Conservation (phyloP, 1,140 invertebrate species). For the Orius insidiosus region DNA sequence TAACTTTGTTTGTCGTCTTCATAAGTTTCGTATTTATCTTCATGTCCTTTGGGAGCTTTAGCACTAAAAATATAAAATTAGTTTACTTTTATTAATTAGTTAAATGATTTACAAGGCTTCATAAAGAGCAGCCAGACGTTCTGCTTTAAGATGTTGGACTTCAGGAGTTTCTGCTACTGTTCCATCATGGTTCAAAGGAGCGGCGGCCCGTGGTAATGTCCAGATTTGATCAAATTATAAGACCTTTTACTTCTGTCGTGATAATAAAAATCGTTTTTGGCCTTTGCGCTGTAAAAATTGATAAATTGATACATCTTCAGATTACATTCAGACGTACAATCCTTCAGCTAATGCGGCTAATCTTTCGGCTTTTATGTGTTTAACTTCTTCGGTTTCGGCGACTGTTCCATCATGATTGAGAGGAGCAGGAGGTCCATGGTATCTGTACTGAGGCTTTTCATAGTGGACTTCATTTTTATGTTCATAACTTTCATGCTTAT, state of each 20-base stretch:
- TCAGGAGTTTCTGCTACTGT: background rate
- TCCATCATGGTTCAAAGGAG: slow-evolving; percentile 1
- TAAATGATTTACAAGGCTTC: background rate
- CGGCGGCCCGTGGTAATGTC: background rate
- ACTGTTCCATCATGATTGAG: slow-evolving; percentile 2
- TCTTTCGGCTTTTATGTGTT: background rate
- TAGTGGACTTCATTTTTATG: background rate
- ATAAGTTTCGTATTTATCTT: background rate
- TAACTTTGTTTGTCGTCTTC: no score
- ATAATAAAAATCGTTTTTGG: background rate
- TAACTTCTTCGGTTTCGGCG: background rate
- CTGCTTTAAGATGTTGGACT: background rate
- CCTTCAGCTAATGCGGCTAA: background rate
- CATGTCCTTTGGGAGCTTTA: background rate
- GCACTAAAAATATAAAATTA: no score
- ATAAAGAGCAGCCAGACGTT: background rate
- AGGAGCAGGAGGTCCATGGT: background rate
- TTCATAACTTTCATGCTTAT: background rate
- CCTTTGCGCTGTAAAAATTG: background rate
- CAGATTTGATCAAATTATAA: background rate
- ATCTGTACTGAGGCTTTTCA: background rate
- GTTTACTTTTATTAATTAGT: no score
- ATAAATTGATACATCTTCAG: background rate
- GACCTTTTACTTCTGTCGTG: background rate
- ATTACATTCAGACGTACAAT: no score